Conservation (phyloP, 2,888 invertebrate species). For the Rapana venosa region DNA sequence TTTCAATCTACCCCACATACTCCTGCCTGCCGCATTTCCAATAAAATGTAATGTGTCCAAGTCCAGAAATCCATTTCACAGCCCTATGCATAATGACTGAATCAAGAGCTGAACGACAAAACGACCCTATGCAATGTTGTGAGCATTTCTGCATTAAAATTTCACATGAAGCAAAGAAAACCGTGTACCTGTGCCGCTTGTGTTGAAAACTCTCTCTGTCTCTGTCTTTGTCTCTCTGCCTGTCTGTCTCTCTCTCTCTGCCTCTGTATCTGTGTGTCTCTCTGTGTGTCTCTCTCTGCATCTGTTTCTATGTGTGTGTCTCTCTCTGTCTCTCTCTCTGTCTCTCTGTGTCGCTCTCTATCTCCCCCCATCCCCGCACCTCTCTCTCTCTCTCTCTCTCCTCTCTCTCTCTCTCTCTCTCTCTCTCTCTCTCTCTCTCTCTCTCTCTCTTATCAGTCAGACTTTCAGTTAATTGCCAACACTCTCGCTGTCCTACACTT, state of each 20-base stretch:
- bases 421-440: too few relatives aligned
- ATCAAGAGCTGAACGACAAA: not conserved
- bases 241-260: not conserved
- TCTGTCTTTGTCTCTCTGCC: not conserved
- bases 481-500: too few relatives aligned
- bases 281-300: too few relatives aligned
- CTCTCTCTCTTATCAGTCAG: too few relatives aligned
- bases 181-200: not conserved
- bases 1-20: too few relatives aligned
- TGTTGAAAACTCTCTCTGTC: not conserved
- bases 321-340: too few relatives aligned
- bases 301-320: too few relatives aligned
- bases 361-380: too few relatives aligned
- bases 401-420: too few relatives aligned
- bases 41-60: not conserved
- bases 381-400: too few relatives aligned
- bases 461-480: too few relatives aligned
- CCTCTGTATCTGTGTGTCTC: not conserved
- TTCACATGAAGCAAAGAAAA: not conserved
- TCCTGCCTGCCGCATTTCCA: not conserved
- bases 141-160: not conserved
- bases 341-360: too few relatives aligned
- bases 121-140: not conserved
- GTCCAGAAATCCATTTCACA: not conserved
- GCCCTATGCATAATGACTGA: not conserved